Percentiles rank a stretch among this genome's conserved stretches.
Evolutionary conservation across 92 coral and sea anemone species (phyloP).

Genomic region (Scolanthus callimorphus): DNA sequence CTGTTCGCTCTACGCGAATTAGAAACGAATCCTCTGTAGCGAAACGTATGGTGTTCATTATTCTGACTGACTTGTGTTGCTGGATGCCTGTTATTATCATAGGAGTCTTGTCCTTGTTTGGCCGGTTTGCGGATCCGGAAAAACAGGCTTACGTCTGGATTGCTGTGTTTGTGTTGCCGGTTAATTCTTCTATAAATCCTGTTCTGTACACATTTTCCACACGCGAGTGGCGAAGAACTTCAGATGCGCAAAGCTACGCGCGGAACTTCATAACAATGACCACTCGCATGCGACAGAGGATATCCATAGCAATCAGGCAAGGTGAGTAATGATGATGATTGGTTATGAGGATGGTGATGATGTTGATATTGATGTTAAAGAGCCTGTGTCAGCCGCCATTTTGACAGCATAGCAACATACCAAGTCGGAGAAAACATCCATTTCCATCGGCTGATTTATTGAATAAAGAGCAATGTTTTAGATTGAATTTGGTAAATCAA

Average conservation of each 20-base stretch:
- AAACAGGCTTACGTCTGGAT: constrained; percentile 70
- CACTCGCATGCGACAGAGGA: background rate
- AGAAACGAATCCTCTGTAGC: constrained; percentile 59
- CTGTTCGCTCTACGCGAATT: constrained; percentile 44
- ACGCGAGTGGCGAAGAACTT: background rate
- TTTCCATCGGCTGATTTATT: no score
- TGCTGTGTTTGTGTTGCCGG: constrained; percentile 74
- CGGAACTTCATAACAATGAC: background rate
- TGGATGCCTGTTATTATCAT: constrained; percentile 74
- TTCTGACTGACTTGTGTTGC: constrained; percentile 56
- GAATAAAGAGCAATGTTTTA: no score
- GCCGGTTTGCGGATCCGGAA: constrained; percentile 58
- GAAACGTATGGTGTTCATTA: constrained; percentile 54
- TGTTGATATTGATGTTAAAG: no score
- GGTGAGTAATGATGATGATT: no score
- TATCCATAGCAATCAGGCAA: background rate
- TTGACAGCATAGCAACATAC: no score
- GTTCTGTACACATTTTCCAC: constrained; percentile 61
- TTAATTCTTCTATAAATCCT: constrained; percentile 72
- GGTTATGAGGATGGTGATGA: background rate
- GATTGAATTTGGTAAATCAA: no score
- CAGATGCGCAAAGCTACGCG: background rate
- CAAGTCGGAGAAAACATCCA: no score
- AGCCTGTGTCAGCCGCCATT: no score
- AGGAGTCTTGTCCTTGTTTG: constrained; percentile 44